These are phyloP conservation scores for Poeciliopsis prolifica DNA, from an alignment of 2,113 vertebrate species.

Conservation along the genomic window DNA sequence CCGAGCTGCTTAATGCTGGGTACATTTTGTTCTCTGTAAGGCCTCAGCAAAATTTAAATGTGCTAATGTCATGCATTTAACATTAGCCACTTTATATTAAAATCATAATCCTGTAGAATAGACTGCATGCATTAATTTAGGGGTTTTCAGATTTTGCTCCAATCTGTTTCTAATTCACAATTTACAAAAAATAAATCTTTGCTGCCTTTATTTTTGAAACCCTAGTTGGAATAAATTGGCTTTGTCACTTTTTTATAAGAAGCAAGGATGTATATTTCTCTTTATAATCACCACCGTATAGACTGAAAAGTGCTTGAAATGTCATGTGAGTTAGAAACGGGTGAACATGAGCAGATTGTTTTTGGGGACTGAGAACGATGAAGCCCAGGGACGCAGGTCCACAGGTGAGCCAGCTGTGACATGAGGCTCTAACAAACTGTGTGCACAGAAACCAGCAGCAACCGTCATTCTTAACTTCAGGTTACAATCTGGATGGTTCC, in stretches of 20 bases:
- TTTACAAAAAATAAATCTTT: not conserved
- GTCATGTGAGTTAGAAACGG: not conserved
- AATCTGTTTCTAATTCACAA: not conserved
- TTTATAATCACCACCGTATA: conserved; percentile 2
- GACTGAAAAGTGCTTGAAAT: not conserved
- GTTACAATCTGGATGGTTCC: conserved; percentile 10
- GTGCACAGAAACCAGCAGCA: conserved; percentile 4
- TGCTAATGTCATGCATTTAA: conserved; percentile 16
- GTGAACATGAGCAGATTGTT: not conserved
- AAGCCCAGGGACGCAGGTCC: not conserved
- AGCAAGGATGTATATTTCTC: conserved; percentile 1
- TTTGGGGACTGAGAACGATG: conserved; percentile 14
- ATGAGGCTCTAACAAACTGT: not conserved
- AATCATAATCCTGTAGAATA: not conserved
- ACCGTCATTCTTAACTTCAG: not conserved
- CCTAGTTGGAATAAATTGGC: not conserved
- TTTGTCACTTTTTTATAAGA: not conserved
- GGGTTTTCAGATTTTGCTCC: not conserved
- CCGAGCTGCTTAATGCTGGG: conserved; percentile 5
- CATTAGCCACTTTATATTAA: not conserved
- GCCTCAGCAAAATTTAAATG: conserved; percentile 1
- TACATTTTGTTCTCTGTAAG: not conserved
- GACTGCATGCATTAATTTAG: conserved; percentile 17
- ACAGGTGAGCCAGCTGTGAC: not conserved
- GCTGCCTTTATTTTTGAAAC: not conserved